Percentiles rank a stretch among this genome's conserved stretches.
These are phyloP conservation scores for Cryptotis parvus DNA, from an alignment of 2,113 vertebrate genomes.

Conservation along the genomic window DNA sequence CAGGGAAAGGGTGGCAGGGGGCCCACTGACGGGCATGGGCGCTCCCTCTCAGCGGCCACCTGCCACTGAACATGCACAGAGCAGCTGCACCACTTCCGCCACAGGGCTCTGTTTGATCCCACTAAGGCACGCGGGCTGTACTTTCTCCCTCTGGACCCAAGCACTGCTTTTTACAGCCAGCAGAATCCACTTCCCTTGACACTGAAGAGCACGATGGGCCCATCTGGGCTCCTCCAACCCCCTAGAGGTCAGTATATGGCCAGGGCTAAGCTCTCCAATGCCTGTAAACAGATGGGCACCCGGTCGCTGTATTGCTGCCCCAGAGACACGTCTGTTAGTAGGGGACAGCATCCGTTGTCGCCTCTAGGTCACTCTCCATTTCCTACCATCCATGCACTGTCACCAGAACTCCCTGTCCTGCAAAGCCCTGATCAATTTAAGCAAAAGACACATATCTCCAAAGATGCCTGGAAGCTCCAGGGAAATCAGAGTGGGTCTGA, in stretches of 20 bases:
- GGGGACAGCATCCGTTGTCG: fast-evolving
- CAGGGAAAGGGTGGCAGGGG: neutral
- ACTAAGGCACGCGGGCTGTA: fast-evolving
- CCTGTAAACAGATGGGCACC: neutral
- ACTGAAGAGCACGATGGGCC: no score
- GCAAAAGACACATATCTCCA: neutral
- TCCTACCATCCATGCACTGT: no score
- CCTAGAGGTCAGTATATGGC: neutral
- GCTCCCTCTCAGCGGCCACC: no score
- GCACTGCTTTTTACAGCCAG: fast-evolving
- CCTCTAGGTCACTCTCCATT: neutral
- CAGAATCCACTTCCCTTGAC: no score
- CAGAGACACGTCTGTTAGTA: fast-evolving
- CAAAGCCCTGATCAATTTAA: neutral
- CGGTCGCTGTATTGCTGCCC: neutral
- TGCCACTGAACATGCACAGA: no score
- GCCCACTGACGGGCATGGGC: neutral
- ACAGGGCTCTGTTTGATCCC: fast-evolving
- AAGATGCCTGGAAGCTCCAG: neutral
- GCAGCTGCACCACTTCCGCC: fast-evolving
- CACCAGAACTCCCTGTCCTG: neutral
- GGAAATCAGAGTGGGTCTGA: neutral
- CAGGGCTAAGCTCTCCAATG: neutral
- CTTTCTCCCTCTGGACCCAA: neutral
- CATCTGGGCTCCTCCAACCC: no score